These are phyloP conservation scores for Poecilia wingei DNA, from an alignment of 2,797 vertebrate genomes.

Conservation along the genomic window DNA sequence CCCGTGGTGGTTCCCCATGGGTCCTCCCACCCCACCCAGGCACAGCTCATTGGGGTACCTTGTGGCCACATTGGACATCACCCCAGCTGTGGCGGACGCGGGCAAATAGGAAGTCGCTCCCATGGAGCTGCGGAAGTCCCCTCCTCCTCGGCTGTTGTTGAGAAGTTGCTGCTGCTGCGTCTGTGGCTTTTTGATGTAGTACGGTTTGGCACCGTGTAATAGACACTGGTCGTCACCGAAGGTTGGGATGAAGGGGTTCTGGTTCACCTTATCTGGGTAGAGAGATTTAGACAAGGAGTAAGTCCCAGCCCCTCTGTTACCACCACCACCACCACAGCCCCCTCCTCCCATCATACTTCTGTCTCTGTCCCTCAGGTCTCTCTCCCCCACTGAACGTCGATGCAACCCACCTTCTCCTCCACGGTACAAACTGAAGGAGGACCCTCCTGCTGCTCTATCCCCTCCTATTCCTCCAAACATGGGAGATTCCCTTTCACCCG, in stretches of 20 bases:
- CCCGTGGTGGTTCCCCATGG: slow-evolving; percentile 92
- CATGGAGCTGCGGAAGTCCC: slow-evolving; percentile 91
- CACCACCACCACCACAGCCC: slow-evolving; percentile 76
- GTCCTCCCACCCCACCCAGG: slow-evolving; percentile 74
- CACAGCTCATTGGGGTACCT: slow-evolving; percentile 84
- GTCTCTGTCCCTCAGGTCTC: slow-evolving; percentile 85
- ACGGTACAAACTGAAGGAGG: slow-evolving; percentile 83
- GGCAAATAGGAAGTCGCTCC: slow-evolving; percentile 89
- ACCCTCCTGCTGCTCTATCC: slow-evolving; percentile 80
- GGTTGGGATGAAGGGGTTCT: slow-evolving; percentile 99
- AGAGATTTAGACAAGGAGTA: slow-evolving; percentile 99
- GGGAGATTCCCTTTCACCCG: slow-evolving; percentile 76
- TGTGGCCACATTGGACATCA: slow-evolving; percentile 93
- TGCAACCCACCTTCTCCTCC: slow-evolving; percentile 83
- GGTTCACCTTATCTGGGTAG: slow-evolving; percentile 99
- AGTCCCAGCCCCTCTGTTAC: slow-evolving; percentile 84
- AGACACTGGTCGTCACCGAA: slow-evolving; percentile 99
- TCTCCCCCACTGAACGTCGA: slow-evolving; percentile 82
- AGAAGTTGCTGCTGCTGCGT: slow-evolving; percentile 86
- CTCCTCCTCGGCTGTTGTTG: slow-evolving; percentile 89
- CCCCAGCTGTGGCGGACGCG: slow-evolving; percentile 91
- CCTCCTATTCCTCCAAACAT: slow-evolving; percentile 77
- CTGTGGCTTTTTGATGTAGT: slow-evolving; percentile 94
- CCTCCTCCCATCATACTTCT: slow-evolving; percentile 84
- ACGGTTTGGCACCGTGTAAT: slow-evolving; percentile 98